Evolutionary conservation across 2,797 vertebrate species (phyloP).

Genomic region (Emydoidea blandingii): DNA sequence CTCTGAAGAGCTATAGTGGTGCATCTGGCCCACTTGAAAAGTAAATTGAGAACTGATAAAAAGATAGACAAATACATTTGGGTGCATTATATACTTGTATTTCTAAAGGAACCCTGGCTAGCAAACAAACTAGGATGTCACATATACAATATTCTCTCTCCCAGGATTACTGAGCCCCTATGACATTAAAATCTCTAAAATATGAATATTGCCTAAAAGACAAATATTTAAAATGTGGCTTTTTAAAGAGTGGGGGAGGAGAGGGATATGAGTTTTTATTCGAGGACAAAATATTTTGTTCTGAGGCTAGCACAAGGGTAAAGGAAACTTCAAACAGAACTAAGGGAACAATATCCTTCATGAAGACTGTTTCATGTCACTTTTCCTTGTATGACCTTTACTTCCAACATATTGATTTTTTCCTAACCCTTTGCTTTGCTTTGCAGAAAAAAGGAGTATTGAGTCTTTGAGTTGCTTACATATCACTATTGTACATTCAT

Average conservation of each 20-base stretch:
- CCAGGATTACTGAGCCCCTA: conserved; percentile 54
- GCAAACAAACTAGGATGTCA: conserved; percentile 52
- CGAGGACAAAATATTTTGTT: conserved; percentile 76
- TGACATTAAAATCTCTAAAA: conserved; percentile 74
- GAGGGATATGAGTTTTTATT: conserved; percentile 72
- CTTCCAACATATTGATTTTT: conserved; percentile 87
- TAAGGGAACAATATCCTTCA: conserved; percentile 84
- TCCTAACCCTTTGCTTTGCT: conserved; percentile 82
- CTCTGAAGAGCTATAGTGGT: conserved; percentile 80
- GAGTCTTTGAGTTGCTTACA: conserved; percentile 84
- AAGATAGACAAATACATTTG: conserved; percentile 79
- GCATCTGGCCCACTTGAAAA: conserved; percentile 84
- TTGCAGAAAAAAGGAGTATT: conserved; percentile 85
- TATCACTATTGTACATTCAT: conserved; percentile 82
- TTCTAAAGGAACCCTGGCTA: conserved; percentile 64
- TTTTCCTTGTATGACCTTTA: conserved; percentile 84
- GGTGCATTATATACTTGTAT: conserved; percentile 76
- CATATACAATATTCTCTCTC: conserved; percentile 54
- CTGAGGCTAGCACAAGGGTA: conserved; percentile 77
- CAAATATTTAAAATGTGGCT: conserved; percentile 82
- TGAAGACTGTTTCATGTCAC: conserved; percentile 85
- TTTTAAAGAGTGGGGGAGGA: conserved; percentile 50
- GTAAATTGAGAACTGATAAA: conserved; percentile 82
- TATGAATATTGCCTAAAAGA: conserved; percentile 63
- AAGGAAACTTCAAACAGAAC: conserved; percentile 83